These are phyloP conservation scores for Acinonyx jubatus DNA, from an alignment of 2,113 vertebrate species.

Conservation along the genomic window DNA sequence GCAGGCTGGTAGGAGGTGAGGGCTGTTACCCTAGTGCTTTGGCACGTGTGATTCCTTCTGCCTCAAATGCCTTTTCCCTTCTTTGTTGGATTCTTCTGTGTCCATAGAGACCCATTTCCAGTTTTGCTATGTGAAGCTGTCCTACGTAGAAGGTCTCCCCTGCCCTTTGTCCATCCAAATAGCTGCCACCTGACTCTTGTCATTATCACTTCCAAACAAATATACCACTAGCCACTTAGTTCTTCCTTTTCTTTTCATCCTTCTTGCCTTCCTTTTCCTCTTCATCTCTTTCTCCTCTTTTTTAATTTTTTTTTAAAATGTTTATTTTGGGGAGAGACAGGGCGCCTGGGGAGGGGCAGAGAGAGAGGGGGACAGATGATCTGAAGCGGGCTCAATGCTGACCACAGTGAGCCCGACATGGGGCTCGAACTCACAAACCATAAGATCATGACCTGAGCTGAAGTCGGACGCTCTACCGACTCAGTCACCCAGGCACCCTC, in stretches of 20 bases:
- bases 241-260: background rate
- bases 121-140: fast-evolving
- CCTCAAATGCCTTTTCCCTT: background rate
- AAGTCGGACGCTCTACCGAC: no score
- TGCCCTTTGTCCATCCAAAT: no score
- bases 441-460: no score
- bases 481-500: background rate
- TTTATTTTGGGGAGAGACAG: no score
- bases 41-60: fast-evolving
- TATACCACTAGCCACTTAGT: background rate
- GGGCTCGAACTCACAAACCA: no score
- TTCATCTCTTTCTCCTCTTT: background rate
- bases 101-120: background rate
- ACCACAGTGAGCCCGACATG: no score
- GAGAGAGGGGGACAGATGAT: no score
- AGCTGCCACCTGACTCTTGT: fast-evolving
- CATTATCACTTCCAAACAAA: background rate
- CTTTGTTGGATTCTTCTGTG: background rate
- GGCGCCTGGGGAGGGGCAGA: no score
- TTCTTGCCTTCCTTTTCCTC: background rate
- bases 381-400: no score
- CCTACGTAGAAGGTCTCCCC: background rate
- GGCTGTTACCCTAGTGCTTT: fast-evolving
- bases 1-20: fast-evolving
- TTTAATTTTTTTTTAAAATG: background rate